These are phyloP conservation scores for Lithophane leautieri DNA, from an alignment of 2,888 invertebrate genomes.

Conservation along the genomic window DNA sequence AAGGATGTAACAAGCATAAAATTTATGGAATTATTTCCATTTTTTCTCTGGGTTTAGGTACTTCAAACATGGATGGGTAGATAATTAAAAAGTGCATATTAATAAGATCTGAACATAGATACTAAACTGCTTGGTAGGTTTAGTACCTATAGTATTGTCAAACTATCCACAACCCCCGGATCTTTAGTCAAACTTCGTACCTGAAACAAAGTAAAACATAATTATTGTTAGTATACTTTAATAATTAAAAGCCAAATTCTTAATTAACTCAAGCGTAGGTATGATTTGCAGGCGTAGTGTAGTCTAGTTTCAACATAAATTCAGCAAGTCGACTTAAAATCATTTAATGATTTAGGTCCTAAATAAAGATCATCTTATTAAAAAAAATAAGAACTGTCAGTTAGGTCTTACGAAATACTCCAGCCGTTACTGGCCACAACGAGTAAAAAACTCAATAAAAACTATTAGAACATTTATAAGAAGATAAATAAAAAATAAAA, in stretches of 20 bases:
- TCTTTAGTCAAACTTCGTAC: slow-evolving; percentile 18
- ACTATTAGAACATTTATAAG: background rate
- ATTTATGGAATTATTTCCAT: no score
- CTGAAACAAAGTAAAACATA: slow-evolving; percentile 51
- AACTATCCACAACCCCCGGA: no score
- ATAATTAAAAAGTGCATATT: no score
- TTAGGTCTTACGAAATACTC: slow-evolving; percentile 17
- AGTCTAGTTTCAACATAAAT: no score
- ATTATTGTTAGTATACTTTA: slow-evolving; percentile 1
- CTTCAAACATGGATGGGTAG: no score
- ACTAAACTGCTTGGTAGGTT: background rate
- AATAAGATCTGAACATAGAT: no score
- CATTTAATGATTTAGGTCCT: background rate
- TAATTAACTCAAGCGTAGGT: no score
- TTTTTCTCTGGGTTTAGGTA: no score
- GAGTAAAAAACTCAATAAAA: background rate
- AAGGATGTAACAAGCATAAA: no score
- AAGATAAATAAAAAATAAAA: background rate
- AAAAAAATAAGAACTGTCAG: background rate
- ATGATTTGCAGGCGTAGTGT: no score
- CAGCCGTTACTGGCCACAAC: background rate
- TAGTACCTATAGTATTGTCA: no score
- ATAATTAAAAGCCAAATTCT: background rate
- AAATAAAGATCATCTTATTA: background rate
- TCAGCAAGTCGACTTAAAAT: no score